Conservation (phyloP, 2,113 vertebrate genomes). For the Cynocephalus volans region DNA sequence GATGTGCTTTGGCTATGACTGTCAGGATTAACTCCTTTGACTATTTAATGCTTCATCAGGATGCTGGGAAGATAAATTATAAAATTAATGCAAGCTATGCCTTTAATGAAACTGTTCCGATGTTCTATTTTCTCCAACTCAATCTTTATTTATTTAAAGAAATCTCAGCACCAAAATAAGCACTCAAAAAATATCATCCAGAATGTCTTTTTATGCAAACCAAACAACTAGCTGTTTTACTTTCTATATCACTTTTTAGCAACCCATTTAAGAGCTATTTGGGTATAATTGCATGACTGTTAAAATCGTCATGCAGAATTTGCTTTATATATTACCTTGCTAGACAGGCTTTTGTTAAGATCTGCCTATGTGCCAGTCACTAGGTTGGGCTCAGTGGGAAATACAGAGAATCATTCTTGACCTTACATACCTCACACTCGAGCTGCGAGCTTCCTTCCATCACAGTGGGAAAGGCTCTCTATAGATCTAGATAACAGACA, state of each 20-base stretch:
- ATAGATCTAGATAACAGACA: not conserved
- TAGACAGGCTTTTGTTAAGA: not conserved
- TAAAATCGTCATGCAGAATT: conserved; percentile 36
- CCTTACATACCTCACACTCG: not conserved
- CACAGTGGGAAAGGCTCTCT: not conserved
- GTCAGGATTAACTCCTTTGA: not conserved
- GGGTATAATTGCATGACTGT: not conserved
- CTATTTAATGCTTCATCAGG: not conserved
- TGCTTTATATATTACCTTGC: not conserved
- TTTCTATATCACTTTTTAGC: not conserved
- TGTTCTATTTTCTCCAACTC: not conserved
- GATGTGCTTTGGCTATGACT: not conserved
- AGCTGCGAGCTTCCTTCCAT: not conserved
- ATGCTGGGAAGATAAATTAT: not conserved
- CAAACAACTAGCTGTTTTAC: not conserved
- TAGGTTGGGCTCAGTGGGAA: not conserved
- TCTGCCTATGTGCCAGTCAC: not conserved
- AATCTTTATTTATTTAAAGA: conserved; percentile 36
- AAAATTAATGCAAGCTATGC: not conserved
- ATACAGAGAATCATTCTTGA: not conserved
- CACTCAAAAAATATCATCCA: not conserved
- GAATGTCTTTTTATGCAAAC: not conserved
- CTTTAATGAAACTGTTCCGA: not conserved
- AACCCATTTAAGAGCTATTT: conserved; percentile 10
- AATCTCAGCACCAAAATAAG: not conserved